A percentile compares a stretch with the other conserved stretches of the same genome.
phyloP scores from a whole-genome alignment of 1,140 invertebrate species.

The Neoseiulus cucumeris region DNA sequence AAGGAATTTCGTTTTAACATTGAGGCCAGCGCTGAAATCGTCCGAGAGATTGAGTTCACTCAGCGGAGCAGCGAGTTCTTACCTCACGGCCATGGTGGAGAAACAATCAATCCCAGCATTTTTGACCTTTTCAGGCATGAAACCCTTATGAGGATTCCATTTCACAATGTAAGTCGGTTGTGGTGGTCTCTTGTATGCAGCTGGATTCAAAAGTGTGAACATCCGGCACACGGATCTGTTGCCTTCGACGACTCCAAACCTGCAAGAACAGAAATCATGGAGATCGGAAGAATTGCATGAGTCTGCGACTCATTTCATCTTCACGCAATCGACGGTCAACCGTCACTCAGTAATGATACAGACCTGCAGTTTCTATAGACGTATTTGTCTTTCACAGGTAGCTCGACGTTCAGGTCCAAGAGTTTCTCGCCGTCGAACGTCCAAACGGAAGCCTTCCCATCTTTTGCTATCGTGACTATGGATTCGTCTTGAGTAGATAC shows the following conservation, averaged over 20 bases:
- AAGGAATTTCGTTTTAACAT: slow-evolving; percentile 14
- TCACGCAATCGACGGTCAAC: no score
- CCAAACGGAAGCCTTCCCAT: slow-evolving; percentile 62
- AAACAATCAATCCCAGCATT: slow-evolving; percentile 40
- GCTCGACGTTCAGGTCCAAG: slow-evolving; percentile 46
- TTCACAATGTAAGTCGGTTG: slow-evolving; percentile 27
- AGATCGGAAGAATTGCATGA: no score
- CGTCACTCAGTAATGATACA: no score
- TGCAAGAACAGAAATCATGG: slow-evolving; percentile 25
- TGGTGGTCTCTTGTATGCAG: slow-evolving; percentile 35
- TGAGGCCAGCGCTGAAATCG: neutral
- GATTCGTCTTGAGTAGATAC: slow-evolving; percentile 53
- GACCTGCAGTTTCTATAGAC: slow-evolving; percentile 59
- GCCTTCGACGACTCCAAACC: slow-evolving; percentile 46
- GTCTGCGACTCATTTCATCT: no score
- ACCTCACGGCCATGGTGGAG: slow-evolving; percentile 56
- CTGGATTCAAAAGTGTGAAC: slow-evolving; percentile 60
- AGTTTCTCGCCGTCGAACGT: slow-evolving; percentile 40
- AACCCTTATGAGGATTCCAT: slow-evolving; percentile 28
- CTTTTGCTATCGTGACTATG: slow-evolving; percentile 65
- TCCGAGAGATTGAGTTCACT: no score
- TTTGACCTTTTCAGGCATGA: slow-evolving; percentile 23
- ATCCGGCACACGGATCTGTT: slow-evolving; percentile 41
- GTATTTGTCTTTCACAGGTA: slow-evolving; percentile 49
- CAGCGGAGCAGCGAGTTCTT: no score